A percentile compares a stretch with the other conserved stretches of the same genome.
Conservation (phyloP, 1,140 invertebrate species). For the Drosophila subpulchrella region DNA sequence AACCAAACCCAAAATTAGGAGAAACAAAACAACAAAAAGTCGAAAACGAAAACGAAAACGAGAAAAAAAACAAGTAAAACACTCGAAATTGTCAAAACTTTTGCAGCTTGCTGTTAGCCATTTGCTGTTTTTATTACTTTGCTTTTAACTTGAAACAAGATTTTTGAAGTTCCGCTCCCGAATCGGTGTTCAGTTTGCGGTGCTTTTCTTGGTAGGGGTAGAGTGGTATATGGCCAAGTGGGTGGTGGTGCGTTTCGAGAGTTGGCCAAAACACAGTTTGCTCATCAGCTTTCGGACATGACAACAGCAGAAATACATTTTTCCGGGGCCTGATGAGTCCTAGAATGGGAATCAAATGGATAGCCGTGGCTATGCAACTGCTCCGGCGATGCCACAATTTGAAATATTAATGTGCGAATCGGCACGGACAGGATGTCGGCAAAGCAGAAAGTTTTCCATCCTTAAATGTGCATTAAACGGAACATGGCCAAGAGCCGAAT, state of each 20-base stretch:
- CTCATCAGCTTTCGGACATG: conserved; percentile 63
- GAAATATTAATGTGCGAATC: conserved; percentile 63
- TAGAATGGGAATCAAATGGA: conserved; percentile 24
- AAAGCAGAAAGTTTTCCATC: conserved; percentile 24
- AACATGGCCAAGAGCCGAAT: conserved; percentile 31
- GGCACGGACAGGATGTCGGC: conserved; percentile 31
- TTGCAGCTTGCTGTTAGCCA: conserved; percentile 52
- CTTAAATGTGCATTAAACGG: conserved; percentile 68
- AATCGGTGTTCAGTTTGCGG: conserved; percentile 41
- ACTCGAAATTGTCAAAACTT: conserved; percentile 64
- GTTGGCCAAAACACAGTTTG: conserved; percentile 61
- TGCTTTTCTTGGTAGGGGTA: neutral
- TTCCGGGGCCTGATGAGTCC: conserved; percentile 20
- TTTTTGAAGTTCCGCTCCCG: conserved; percentile 54
- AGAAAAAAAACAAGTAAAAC: conserved; percentile 31
- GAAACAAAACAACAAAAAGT: conserved; percentile 20
- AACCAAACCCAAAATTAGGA: conserved; percentile 43
- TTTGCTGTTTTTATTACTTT: conserved; percentile 64
- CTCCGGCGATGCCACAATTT: conserved; percentile 48
- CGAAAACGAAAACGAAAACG: neutral
- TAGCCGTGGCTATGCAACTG: conserved; percentile 19
- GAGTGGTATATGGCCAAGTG: neutral
- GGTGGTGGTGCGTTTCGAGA: conserved; percentile 21
- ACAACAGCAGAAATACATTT: conserved; percentile 55
- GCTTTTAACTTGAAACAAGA: conserved; percentile 62